Conservation (phyloP, 2,113 vertebrate species). For the Dicaeum eximium region DNA sequence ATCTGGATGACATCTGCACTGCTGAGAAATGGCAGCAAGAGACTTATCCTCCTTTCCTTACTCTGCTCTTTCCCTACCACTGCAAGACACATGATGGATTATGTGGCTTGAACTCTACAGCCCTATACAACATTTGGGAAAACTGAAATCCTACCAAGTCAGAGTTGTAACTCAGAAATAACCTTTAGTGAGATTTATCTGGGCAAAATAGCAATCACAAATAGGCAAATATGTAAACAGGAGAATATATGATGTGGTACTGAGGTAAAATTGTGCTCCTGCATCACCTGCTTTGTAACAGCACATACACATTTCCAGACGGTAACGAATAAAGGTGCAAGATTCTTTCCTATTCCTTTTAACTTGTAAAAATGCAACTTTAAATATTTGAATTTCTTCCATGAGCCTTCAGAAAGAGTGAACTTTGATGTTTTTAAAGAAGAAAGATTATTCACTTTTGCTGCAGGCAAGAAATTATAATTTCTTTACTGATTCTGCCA, state of each 20-base stretch:
- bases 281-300: conserved; percentile 1
- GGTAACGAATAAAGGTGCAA: neutral
- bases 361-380: conserved; percentile 15
- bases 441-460: conserved; percentile 37
- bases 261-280: neutral
- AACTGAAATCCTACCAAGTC: neutral
- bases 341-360: conserved; percentile 21
- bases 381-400: conserved; percentile 57
- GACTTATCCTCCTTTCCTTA: neutral
- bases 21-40: neutral
- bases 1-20: neutral
- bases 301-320: neutral
- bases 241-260: fast-evolving
- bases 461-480: conserved; percentile 54
- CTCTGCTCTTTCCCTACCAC: neutral
- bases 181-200: neutral
- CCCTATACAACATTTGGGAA: neutral
- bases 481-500: conserved; percentile 60
- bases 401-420: conserved; percentile 28
- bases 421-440: conserved; percentile 65
- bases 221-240: neutral
- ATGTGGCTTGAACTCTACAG: neutral
- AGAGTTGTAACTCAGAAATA: neutral
- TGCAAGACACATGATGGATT: neutral
- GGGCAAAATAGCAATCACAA: neutral